Conservation (phyloP, 2,797 vertebrate genomes). For the Champsocephalus gunnari region DNA sequence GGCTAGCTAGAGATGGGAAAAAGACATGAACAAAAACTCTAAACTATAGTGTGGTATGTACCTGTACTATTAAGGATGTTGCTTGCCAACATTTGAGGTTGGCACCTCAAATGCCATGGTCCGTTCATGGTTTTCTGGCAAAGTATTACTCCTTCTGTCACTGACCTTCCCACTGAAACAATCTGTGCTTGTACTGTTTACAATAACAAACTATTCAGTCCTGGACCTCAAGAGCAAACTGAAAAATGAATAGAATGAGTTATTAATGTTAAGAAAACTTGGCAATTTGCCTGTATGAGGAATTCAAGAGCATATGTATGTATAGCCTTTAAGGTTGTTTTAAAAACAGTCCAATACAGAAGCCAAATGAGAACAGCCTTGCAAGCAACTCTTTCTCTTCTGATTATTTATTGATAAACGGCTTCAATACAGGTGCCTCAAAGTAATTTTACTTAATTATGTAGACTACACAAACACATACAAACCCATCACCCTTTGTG, state of each 20-base stretch:
- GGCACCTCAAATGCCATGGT: no score
- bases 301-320: conserved; percentile 14
- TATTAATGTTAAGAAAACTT: background rate
- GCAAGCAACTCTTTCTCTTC: conserved; percentile 36
- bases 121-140: conserved; percentile 1
- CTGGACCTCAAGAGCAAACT: background rate
- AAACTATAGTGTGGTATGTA: background rate
- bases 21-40: background rate
- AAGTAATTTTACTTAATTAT: conserved; percentile 50
- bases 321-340: background rate
- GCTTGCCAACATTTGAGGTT: background rate
- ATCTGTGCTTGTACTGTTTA: background rate
- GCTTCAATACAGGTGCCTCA: conserved; percentile 42
- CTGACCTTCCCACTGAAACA: conserved; percentile 17
- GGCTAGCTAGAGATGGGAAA: background rate
- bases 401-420: conserved; percentile 69
- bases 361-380: conserved; percentile 17
- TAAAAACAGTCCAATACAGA: background rate
- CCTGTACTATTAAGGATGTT: background rate
- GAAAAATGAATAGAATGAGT: conserved; percentile 8
- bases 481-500: conserved; percentile 13
- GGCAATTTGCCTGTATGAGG: background rate
- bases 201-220: background rate
- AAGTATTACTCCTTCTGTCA: conserved; percentile 3
- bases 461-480: conserved; percentile 32